Percentiles rank a stretch among this genome's conserved stretches.
These are phyloP conservation scores for Steinernema khuongi DNA, from an alignment of 1,140 invertebrate genomes.

Conservation along the genomic window DNA sequence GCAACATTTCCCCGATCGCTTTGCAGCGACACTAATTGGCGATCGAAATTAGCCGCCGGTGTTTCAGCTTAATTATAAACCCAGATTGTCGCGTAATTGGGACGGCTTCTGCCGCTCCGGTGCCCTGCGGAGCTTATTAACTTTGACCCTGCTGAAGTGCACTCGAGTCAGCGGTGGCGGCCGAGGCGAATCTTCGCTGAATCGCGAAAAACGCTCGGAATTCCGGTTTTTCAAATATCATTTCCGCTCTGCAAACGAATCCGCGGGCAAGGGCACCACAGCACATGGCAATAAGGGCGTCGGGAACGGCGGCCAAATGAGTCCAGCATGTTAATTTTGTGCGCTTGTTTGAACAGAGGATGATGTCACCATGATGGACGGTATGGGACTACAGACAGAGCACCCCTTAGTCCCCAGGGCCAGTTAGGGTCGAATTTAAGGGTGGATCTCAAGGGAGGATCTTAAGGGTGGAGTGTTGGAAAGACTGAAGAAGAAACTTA, in stretches of 20 bases:
- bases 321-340: not conserved
- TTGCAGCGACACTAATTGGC: not conserved
- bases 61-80: not conserved
- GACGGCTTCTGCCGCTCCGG: not conserved
- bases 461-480: not conserved
- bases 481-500: not conserved
- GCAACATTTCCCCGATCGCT: not conserved
- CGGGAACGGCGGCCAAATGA: not conserved
- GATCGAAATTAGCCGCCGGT: not conserved
- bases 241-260: not conserved
- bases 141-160: not conserved
- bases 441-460: too few species aligned
- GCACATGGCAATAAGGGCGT: not conserved
- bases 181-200: not conserved
- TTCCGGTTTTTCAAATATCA: slow-evolving; percentile 1
- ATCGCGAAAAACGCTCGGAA: not conserved
- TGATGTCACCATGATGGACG: too few species aligned
- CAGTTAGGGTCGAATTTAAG: too few species aligned
- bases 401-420: too few species aligned
- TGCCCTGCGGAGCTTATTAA: not conserved
- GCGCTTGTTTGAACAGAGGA: not conserved
- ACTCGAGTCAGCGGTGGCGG: not conserved
- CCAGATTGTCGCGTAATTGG: not conserved
- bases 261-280: too few species aligned
- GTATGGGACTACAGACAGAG: too few species aligned